Base-by-base conservation (phyloP, 2,888 invertebrate genomes). In the Plebejus melissa region DNA sequence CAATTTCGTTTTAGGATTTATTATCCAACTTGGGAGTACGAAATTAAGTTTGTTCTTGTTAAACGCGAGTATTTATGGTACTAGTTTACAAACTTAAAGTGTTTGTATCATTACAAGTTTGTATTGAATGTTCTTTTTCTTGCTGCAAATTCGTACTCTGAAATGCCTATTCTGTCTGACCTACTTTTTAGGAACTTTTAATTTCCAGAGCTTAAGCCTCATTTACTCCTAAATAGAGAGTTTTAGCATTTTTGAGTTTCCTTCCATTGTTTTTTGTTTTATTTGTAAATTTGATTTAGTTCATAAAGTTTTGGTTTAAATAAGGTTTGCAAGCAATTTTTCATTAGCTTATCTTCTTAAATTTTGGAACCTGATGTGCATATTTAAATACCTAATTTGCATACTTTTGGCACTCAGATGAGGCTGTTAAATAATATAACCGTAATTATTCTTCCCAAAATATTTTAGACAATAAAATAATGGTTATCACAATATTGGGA, bases 1-100 rank as follows among this genome's bases (percentile, higher is more conserved):
- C 84, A 86, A 87, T 87, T 90, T 88, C 86, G 86, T 87, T 87
- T 86, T 82, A 81, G 81, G 84, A 92, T 92, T 92, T 91, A 91
- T 90, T 85, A 87, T 85, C 76, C 78, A 86, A 89, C 86, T 90
- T 90, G 85, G 87, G 87, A 89, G 87, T 83, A 86, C 80, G 79
- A 82, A 83, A 83, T 86, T 80, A 84, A 86, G 82, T 86, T 86
- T 76, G 69, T 75, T 75, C 69, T 75, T 60, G 74, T 76, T 77
- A 38, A 75, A 75, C 65, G 69, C 60, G 58, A 74, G 69, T 78
- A 80, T 79, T 80, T 79, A 77, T 76, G 58, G 70, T 28, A 41
- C 65, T 74, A 76, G 74, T 54, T 70, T 50, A 13, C 11, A 2
- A 72, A 72, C 32, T 71, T 71, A 41, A 57, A 71, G 16, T 57